phyloP scores from a whole-genome alignment of 2,113 vertebrate species.

The Cyanoramphus novaezelandiae region DNA sequence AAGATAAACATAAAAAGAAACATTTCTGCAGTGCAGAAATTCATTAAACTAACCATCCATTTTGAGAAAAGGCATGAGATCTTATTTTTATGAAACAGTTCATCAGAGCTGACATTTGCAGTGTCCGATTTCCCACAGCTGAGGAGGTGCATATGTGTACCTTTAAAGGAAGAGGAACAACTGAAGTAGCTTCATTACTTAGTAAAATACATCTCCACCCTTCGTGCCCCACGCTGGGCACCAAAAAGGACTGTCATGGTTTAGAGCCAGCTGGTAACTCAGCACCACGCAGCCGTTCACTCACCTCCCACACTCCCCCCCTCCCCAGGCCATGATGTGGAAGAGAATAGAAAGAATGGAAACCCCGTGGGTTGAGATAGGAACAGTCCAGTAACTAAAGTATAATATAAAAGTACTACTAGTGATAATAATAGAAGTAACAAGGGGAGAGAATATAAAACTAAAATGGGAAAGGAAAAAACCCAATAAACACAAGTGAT shows the following conservation, averaged over 20 bases:
- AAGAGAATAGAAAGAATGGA: background rate
- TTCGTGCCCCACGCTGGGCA: background rate
- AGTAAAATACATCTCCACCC: background rate
- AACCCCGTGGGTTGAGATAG: background rate
- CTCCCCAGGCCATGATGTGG: background rate
- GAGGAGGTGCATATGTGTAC: background rate
- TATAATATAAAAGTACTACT: background rate
- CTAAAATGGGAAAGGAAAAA: background rate
- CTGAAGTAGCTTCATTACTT: background rate
- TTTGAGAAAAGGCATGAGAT: background rate
- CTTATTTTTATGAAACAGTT: background rate
- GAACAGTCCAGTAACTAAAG: background rate
- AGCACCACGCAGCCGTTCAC: background rate
- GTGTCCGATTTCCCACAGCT: background rate
- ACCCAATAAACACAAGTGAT: background rate
- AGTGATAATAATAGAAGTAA: background rate
- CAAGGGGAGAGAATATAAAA: background rate
- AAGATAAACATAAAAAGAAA: background rate
- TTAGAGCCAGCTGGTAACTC: background rate
- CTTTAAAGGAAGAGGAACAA: background rate
- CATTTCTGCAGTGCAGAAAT: background rate
- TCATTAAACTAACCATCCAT: background rate
- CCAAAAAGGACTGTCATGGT: background rate
- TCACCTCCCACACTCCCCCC: background rate
- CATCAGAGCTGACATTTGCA: background rate